These are phyloP conservation scores for Lagopus leucura DNA, from an alignment of 2,113 vertebrate genomes.

Conservation along the genomic window DNA sequence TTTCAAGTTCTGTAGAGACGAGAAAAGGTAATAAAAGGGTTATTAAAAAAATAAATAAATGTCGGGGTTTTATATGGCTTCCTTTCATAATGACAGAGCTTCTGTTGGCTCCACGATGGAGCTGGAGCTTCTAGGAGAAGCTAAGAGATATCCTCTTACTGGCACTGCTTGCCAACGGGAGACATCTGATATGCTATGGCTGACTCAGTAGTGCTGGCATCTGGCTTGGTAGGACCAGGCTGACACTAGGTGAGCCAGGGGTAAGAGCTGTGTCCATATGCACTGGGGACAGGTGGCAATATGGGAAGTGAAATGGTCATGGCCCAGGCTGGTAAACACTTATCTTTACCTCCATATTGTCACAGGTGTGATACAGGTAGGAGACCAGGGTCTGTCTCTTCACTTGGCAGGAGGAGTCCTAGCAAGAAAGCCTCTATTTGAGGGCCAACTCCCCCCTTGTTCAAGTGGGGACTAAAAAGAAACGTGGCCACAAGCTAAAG, in stretches of 20 bases:
- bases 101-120: neutral
- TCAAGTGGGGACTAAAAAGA: neutral
- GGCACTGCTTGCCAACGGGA: neutral
- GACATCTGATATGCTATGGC: neutral
- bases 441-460: neutral
- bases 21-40: slow-evolving; percentile 61
- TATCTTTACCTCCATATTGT: neutral
- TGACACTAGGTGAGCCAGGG: neutral
- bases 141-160: neutral
- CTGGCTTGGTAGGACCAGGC: neutral
- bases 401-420: neutral
- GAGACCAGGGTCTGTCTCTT: neutral
- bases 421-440: neutral
- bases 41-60: slow-evolving; percentile 76
- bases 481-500: neutral
- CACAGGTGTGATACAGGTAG: neutral
- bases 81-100: slow-evolving; percentile 15
- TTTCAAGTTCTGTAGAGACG: slow-evolving; percentile 50
- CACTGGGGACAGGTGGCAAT: neutral
- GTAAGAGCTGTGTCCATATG: rapidly evolving
- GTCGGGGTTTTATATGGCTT: neutral
- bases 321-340: neutral
- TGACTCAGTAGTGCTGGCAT: neutral
- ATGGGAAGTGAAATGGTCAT: neutral
- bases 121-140: neutral